Percentiles rank a stretch among this genome's conserved stretches.
Conservation (phyloP, 2,888 invertebrate genomes). For the Eudasyphora cyanicolor region DNA sequence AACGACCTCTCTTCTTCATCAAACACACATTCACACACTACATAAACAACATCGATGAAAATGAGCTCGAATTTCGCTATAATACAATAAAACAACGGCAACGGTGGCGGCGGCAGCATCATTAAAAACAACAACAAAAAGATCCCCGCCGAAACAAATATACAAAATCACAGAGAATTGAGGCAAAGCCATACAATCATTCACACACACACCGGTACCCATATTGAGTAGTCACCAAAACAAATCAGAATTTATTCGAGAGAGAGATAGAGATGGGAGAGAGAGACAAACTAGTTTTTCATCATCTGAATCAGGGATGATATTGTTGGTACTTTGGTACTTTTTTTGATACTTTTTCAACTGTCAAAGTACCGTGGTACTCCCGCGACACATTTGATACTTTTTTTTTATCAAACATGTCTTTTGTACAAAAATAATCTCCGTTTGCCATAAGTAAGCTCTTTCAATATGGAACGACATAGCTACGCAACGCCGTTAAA, state of each 20-base stretch:
- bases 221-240: background rate
- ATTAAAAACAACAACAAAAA: constrained; percentile 25
- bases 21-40: constrained; percentile 13
- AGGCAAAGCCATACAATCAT: constrained; percentile 29
- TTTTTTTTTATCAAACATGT: too few species aligned
- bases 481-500: too few species aligned
- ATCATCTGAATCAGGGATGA: background rate
- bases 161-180: constrained; percentile 17
- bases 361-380: too few species aligned
- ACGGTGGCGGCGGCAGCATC: too few species aligned
- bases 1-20: background rate
- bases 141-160: constrained; percentile 2
- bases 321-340: too few species aligned
- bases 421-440: too few species aligned
- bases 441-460: too few species aligned
- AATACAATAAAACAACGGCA: constrained; percentile 31
- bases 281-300: constrained; percentile 57
- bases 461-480: too few species aligned
- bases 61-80: constrained; percentile 64
- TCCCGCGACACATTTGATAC: too few species aligned
- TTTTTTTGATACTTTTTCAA: too few species aligned
- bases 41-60: constrained; percentile 36
- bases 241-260: constrained; percentile 34
- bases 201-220: background rate
- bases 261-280: too few species aligned